Evolutionary conservation across 2,888 invertebrate species (phyloP).

Genomic region (Tachina fera): DNA sequence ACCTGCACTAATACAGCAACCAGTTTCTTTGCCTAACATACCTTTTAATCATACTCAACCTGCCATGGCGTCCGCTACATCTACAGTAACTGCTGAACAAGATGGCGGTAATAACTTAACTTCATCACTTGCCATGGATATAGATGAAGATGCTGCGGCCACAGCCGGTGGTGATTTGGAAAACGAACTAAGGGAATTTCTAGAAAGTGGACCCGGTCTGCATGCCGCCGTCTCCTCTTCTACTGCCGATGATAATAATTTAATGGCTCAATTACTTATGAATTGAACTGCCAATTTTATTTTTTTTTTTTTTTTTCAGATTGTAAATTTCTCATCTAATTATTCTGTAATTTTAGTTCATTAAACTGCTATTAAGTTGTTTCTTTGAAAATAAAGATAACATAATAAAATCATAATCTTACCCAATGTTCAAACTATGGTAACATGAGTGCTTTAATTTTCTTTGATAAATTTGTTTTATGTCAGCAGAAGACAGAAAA

Average conservation of each 20-base stretch:
- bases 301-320: background rate
- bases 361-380: background rate
- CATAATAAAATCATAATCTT: conserved; percentile 16
- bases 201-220: conserved; percentile 86
- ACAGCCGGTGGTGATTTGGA: conserved; percentile 85
- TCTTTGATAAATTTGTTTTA: no score
- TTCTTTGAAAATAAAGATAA: background rate
- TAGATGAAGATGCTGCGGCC: conserved; percentile 79
- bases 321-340: conserved; percentile 27
- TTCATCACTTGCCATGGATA: conserved; percentile 79
- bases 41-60: conserved; percentile 42
- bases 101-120: conserved; percentile 54
- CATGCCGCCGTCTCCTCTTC: conserved; percentile 79
- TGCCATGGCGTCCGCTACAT: conserved; percentile 16
- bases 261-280: conserved; percentile 79
- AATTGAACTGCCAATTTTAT: conserved; percentile 71
- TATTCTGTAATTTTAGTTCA: conserved; percentile 21
- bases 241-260: conserved; percentile 81
- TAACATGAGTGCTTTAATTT: no score
- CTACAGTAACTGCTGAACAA: conserved; percentile 7
- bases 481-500: no score
- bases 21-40: conserved; percentile 76
- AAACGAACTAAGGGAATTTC: conserved; percentile 88
- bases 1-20: conserved; percentile 80
- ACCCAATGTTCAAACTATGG: background rate